phyloP scores from a whole-genome alignment of 1,140 invertebrate species.

The Pseudomyrmex dendroicus region DNA sequence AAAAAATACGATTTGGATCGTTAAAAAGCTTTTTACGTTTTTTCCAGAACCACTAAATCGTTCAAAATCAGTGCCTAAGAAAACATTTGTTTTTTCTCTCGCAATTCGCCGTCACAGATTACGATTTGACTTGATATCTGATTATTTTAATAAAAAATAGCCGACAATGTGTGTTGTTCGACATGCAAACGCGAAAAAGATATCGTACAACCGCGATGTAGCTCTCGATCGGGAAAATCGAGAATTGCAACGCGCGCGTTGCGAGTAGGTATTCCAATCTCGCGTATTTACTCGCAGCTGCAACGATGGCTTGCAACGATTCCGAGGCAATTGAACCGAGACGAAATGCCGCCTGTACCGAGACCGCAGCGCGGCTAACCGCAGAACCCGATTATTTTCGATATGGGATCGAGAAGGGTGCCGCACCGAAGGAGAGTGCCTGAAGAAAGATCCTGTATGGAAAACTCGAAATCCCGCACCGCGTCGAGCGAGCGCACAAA shows the following conservation, averaged over 20 bases:
- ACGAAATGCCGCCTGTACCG: constrained; percentile 24
- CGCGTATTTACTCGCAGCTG: constrained; percentile 28
- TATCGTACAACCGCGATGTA: background rate
- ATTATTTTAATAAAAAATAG: too few species aligned
- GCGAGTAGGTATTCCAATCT: constrained; percentile 45
- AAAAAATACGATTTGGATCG: background rate
- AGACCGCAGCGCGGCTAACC: constrained; percentile 53
- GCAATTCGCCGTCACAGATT: too few species aligned
- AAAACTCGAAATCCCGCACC: constrained; percentile 54
- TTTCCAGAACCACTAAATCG: background rate
- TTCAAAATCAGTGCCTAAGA: background rate
- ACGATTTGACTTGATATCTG: too few species aligned
- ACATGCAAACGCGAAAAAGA: background rate
- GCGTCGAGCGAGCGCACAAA: background rate
- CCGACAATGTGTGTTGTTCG: too few species aligned
- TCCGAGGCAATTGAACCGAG: constrained; percentile 59
- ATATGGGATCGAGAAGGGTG: constrained; percentile 45
- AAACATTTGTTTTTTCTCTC: background rate
- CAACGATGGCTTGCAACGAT: constrained; percentile 23
- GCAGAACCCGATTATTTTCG: constrained; percentile 62
- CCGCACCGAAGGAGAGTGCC: constrained; percentile 14
- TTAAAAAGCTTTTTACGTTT: background rate
- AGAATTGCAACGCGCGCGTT: constrained; percentile 35
- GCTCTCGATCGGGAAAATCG: constrained; percentile 26
- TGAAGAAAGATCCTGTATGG: constrained; percentile 16